Evolutionary conservation across 35 echinoderm and acorn worm genomes (phyloP).

Genomic region (Strongylocentrotus purpuratus): DNA sequence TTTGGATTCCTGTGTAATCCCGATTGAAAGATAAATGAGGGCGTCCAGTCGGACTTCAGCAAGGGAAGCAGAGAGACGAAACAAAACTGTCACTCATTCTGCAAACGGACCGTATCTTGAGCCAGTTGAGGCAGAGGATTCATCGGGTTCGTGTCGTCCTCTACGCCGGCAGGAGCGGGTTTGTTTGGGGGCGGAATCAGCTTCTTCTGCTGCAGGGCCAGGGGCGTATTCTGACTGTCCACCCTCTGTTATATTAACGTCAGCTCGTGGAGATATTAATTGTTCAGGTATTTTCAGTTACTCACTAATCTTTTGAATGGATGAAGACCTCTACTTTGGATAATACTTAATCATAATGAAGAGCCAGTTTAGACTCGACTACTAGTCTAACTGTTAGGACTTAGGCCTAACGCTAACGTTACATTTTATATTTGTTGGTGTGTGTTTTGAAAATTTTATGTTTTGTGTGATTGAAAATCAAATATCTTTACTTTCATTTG

Average conservation of each 20-base stretch:
- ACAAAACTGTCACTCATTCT: not conserved
- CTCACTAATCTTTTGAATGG: no score
- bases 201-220: not conserved
- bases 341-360: no score
- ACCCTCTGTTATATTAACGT: not conserved
- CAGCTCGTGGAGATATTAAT: not conserved
- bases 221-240: not conserved
- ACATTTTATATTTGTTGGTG: no score
- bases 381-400: no score
- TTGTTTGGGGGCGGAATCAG: not conserved
- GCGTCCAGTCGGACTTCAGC: not conserved
- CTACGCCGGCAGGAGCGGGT: conserved; percentile 30
- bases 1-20: not conserved
- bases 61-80: not conserved
- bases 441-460: no score
- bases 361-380: no score
- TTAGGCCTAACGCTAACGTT: no score
- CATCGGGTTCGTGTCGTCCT: not conserved
- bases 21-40: not conserved
- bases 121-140: not conserved
- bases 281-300: no score
- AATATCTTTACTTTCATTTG: no score
- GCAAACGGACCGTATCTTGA: not conserved
- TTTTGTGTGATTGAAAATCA: no score
- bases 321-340: no score